A percentile compares a stretch with the other conserved stretches of the same genome.
Evolutionary conservation across 2,113 vertebrate genomes (phyloP).

Genomic region (Leptosomus discolor): DNA sequence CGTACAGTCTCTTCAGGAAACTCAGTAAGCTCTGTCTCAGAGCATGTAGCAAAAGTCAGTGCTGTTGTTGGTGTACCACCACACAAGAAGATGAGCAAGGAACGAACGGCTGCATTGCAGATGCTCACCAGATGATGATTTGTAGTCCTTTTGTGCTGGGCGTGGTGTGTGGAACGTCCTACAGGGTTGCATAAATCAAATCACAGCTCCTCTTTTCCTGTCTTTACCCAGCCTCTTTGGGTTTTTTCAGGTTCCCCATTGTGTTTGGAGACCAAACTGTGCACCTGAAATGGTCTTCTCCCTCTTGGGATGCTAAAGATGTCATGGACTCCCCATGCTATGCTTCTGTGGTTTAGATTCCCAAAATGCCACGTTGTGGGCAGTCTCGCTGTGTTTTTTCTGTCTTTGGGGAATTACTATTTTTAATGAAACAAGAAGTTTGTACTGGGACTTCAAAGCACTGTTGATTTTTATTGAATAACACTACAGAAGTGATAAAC

Average conservation of each 20-base stretch:
- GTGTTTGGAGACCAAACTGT: background rate
- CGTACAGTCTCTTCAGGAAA: background rate
- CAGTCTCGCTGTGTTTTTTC: background rate
- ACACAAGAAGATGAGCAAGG: fast-evolving
- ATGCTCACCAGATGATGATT: background rate
- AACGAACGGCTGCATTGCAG: fast-evolving
- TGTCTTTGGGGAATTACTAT: background rate
- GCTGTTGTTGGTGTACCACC: background rate
- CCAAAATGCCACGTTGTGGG: background rate
- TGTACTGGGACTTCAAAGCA: background rate
- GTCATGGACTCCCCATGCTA: background rate
- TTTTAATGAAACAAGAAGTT: slow-evolving; percentile 6
- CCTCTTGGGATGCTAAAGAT: background rate
- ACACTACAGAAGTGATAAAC: background rate
- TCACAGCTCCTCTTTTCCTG: background rate
- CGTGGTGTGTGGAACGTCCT: background rate
- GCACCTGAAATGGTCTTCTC: background rate
- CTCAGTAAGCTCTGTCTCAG: background rate
- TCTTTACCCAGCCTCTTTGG: background rate
- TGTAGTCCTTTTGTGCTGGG: background rate
- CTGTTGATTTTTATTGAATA: background rate
- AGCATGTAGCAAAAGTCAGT: background rate
- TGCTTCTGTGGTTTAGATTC: background rate
- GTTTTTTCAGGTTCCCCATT: fast-evolving
- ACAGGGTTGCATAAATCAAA: background rate